Evolutionary conservation across 2,888 invertebrate species (phyloP).

Genomic region (Halocaridina rubra): DNA sequence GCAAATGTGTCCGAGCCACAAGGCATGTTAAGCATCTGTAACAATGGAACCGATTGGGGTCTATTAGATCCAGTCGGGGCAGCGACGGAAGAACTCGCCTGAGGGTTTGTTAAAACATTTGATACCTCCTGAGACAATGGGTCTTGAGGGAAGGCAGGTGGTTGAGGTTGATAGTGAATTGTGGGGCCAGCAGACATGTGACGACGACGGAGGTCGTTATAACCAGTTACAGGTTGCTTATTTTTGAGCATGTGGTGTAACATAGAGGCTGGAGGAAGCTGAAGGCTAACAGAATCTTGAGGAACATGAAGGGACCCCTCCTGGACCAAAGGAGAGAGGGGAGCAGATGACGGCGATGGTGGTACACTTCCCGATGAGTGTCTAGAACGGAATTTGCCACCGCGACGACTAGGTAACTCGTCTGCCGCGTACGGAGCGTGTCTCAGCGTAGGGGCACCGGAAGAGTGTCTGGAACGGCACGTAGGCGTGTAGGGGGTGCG

Average conservation of each 20-base stretch:
- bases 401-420: constrained; percentile 28
- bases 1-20: constrained; percentile 41
- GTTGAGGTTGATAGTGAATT: constrained; percentile 59
- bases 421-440: constrained; percentile 52
- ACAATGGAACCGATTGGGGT: constrained; percentile 61
- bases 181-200: constrained; percentile 64
- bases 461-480: constrained; percentile 64
- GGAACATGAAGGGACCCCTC: constrained; percentile 29
- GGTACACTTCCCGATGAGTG: constrained; percentile 61
- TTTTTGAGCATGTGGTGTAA: constrained; percentile 49
- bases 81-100: constrained; percentile 1
- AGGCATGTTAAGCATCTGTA: constrained; percentile 50
- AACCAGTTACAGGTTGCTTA: constrained; percentile 26
- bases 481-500: constrained; percentile 57
- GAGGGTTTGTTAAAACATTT: constrained; percentile 39
- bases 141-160: constrained; percentile 41
- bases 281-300: constrained; percentile 22
- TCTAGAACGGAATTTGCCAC: constrained; percentile 45
- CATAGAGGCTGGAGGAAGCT: constrained; percentile 32
- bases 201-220: constrained; percentile 58
- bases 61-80: constrained; percentile 27
- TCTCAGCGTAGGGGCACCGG: constrained; percentile 64
- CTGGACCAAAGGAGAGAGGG: constrained; percentile 58
- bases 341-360: constrained; percentile 60
- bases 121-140: constrained; percentile 52